Percentiles rank a stretch among this genome's conserved stretches.
Conservation (phyloP, 92 coral and sea anemone species). For the Siderastrea siderea region DNA sequence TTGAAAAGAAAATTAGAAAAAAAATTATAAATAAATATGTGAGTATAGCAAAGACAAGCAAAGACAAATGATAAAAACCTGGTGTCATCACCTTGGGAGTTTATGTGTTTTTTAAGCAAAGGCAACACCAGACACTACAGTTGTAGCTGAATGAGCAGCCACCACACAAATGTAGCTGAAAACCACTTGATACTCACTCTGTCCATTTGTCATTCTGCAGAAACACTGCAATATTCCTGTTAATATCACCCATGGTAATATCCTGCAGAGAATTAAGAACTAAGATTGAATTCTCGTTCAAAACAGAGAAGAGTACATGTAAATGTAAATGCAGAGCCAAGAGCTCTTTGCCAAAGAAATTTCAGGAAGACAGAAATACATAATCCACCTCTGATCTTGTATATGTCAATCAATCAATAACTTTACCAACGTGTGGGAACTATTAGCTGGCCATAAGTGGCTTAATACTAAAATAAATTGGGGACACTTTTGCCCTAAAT, state of each 20-base stretch:
- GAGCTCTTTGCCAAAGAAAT: too few relatives aligned
- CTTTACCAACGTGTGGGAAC: too few relatives aligned
- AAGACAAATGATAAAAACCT: too few relatives aligned
- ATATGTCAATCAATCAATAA: too few relatives aligned
- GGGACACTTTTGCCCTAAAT: too few relatives aligned
- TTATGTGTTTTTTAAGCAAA: not conserved
- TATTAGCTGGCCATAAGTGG: too few relatives aligned
- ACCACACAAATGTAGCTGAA: not conserved
- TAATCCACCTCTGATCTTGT: too few relatives aligned
- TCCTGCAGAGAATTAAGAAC: conserved; percentile 12
- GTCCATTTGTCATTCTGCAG: conserved; percentile 89
- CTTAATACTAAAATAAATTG: too few relatives aligned
- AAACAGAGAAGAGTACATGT: too few relatives aligned
- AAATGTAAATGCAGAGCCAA: not conserved
- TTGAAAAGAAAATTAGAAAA: not conserved
- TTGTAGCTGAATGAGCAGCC: not conserved
- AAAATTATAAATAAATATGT: too few relatives aligned
- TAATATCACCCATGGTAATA: conserved; percentile 35
- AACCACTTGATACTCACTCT: conserved; percentile 76
- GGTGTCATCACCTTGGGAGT: not conserved
- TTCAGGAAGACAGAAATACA: too few relatives aligned
- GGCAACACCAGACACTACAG: not conserved
- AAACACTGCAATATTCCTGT: conserved; percentile 88
- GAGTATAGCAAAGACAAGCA: too few relatives aligned
- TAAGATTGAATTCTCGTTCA: not conserved